phyloP scores from a whole-genome alignment of 64 coral and sea anemone species.

The Stylophora pistillata region DNA sequence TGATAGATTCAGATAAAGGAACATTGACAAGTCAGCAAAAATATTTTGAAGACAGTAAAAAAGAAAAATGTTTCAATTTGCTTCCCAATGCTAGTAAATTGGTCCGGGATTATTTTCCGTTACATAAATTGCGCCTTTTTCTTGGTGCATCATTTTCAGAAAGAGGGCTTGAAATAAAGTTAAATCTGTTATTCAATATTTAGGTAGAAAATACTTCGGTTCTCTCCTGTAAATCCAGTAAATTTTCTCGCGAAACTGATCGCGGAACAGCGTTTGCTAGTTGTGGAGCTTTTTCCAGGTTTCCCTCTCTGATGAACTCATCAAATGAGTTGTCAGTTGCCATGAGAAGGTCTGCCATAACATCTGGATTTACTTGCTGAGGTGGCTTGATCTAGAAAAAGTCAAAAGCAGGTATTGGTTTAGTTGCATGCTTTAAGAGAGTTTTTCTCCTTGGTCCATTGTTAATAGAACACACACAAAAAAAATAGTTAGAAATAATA shows the following conservation, averaged over 20 bases:
- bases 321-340: background rate
- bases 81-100: too few species aligned
- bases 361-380: background rate
- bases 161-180: too few species aligned
- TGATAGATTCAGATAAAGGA: too few species aligned
- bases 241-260: background rate
- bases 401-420: background rate
- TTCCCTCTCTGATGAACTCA: background rate
- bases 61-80: too few species aligned
- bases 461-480: too few species aligned
- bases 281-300: background rate
- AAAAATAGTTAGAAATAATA: too few species aligned
- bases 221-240: background rate
- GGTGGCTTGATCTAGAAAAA: background rate
- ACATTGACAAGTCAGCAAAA: too few species aligned
- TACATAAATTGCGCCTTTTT: too few species aligned
- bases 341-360: background rate
- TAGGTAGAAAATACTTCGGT: background rate
- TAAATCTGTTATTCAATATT: too few species aligned
- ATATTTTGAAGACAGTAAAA: too few species aligned
- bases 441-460: background rate
- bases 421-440: background rate
- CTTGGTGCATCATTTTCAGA: too few species aligned
- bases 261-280: slow-evolving; percentile 9
- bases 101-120: too few species aligned